Evolutionary conservation across 2,888 invertebrate genomes (phyloP).

Genomic region (Tenthredo distinguenda): DNA sequence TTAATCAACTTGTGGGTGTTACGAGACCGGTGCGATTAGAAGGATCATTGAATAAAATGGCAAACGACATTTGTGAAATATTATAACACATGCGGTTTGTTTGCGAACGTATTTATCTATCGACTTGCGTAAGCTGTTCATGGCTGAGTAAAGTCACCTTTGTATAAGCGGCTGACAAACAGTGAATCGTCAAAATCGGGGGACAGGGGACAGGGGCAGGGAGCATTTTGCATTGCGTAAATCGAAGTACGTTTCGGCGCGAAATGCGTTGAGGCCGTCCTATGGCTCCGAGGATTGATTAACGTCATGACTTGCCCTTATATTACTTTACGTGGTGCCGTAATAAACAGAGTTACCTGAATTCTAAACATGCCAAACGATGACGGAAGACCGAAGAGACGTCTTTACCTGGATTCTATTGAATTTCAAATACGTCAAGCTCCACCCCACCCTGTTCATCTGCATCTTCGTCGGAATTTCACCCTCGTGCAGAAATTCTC

Average conservation of each 20-base stretch:
- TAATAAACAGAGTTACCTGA: neutral
- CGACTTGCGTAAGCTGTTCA: slow-evolving; percentile 76
- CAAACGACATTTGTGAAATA: neutral
- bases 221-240: slow-evolving; percentile 74
- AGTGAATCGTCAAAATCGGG: slow-evolving; percentile 77
- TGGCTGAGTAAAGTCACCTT: slow-evolving; percentile 76
- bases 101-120: slow-evolving; percentile 73
- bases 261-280: neutral
- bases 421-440: neutral
- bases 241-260: slow-evolving; percentile 53
- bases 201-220: slow-evolving; percentile 44
- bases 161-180: slow-evolving; percentile 75
- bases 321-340: neutral
- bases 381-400: neutral
- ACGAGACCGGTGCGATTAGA: neutral
- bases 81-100: slow-evolving; percentile 54
- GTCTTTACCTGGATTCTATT: neutral
- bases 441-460: neutral
- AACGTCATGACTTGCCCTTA: neutral
- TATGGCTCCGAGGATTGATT: neutral
- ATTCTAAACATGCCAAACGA: neutral
- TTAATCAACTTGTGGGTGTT: neutral
- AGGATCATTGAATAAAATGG: neutral
- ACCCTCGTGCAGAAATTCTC: neutral
- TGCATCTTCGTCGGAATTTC: neutral